These are phyloP conservation scores for Laticauda colubrina DNA, from an alignment of 2,113 vertebrate species.

Conservation along the genomic window DNA sequence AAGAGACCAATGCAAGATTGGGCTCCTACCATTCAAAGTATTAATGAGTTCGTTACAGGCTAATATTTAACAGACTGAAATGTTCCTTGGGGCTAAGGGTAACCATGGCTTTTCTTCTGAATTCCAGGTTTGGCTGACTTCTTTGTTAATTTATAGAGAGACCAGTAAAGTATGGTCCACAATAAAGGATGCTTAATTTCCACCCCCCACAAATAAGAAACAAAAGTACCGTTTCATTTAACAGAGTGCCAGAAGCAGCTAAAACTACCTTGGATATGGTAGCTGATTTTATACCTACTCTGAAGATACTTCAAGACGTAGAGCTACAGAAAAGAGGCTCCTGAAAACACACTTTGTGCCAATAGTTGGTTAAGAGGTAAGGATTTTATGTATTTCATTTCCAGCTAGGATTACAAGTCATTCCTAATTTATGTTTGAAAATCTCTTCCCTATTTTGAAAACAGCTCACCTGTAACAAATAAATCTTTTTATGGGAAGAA, in stretches of 20 bases:
- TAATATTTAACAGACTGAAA: constrained; percentile 68
- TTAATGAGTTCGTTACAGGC: constrained; percentile 68
- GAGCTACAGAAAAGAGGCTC: constrained; percentile 26
- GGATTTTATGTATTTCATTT: neutral
- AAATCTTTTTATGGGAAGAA: neutral
- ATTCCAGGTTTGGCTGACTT: constrained; percentile 51
- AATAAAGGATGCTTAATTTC: constrained; percentile 30
- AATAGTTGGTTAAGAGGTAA: constrained; percentile 55
- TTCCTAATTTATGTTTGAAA: neutral
- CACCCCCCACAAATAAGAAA: constrained; percentile 30
- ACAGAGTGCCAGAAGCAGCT: constrained; percentile 53
- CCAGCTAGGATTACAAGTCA: neutral
- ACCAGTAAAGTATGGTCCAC: constrained; percentile 49
- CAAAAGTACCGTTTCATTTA: constrained; percentile 33
- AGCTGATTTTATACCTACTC: neutral
- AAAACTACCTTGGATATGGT: constrained; percentile 44
- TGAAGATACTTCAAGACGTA: constrained; percentile 8
- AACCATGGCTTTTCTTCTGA: constrained; percentile 33
- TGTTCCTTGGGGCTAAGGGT: constrained; percentile 45
- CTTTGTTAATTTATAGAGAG: constrained; percentile 45
- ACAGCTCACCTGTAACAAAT: neutral
- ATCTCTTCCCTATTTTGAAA: neutral
- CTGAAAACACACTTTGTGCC: constrained; percentile 30
- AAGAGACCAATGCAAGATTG: constrained; percentile 16
- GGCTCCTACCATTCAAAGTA: constrained; percentile 44